Conservation (phyloP, 2,888 invertebrate species). For the Conus canariensis region DNA sequence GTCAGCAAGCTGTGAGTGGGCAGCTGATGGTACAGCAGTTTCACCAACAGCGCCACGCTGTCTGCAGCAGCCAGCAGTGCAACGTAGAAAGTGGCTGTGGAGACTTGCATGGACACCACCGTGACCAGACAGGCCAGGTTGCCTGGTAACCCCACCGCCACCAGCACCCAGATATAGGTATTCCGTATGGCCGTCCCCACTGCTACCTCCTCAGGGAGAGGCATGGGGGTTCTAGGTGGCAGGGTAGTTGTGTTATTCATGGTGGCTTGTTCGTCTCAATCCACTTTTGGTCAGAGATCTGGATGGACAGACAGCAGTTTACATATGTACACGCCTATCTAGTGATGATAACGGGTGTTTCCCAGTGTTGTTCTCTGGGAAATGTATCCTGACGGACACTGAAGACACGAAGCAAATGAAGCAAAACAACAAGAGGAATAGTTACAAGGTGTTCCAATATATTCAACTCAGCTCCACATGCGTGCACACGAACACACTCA, state of each 20-base stretch:
- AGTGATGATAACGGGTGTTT: too few relatives aligned
- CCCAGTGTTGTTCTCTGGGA: too few relatives aligned
- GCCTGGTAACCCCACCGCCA: slow-evolving; percentile 48
- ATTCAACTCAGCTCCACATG: too few relatives aligned
- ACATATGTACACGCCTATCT: too few relatives aligned
- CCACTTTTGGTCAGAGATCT: too few relatives aligned
- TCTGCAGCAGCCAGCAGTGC: slow-evolving; percentile 48
- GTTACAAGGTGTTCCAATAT: too few relatives aligned
- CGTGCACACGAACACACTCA: too few relatives aligned
- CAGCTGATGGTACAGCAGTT: slow-evolving; percentile 45
- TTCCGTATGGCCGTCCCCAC: not conserved
- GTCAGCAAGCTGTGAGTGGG: not conserved
- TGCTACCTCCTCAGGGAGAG: not conserved
- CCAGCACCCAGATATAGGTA: slow-evolving; percentile 49
- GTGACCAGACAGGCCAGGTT: slow-evolving; percentile 48
- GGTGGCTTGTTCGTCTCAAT: not conserved
- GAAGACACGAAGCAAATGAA: too few relatives aligned
- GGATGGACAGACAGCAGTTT: too few relatives aligned
- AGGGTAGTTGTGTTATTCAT: not conserved
- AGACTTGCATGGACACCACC: slow-evolving; percentile 48
- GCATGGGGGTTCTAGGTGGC: not conserved
- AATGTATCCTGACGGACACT: too few relatives aligned
- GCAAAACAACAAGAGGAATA: too few relatives aligned
- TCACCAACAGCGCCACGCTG: slow-evolving; percentile 39
- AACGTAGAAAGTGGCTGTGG: slow-evolving; percentile 48